Evolutionary conservation across 2,797 vertebrate species (phyloP).

Genomic region (Acrossocheilus fasciatus): DNA sequence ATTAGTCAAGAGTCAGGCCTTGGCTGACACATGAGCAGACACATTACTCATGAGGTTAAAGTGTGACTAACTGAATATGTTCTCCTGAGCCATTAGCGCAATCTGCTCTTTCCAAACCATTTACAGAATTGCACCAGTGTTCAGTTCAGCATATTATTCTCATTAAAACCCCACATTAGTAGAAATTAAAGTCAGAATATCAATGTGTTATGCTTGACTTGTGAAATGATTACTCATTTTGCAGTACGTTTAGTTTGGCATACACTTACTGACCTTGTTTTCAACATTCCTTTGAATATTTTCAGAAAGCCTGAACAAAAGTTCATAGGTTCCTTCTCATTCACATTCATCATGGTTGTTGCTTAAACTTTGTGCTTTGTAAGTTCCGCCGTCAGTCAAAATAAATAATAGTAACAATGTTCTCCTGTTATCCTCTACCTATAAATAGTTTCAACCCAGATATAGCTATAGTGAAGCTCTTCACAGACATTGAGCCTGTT

Average conservation of each 20-base stretch:
- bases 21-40: conserved; percentile 18
- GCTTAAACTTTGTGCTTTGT: not conserved
- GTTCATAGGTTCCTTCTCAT: conserved; percentile 30
- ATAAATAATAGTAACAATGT: not conserved
- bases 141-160: not conserved
- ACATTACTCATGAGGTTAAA: conserved; percentile 31
- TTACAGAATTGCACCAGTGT: not conserved
- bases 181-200: not conserved
- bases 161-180: not conserved
- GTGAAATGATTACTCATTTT: conserved; percentile 6
- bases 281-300: conserved; percentile 30
- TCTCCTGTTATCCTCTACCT: conserved; percentile 11
- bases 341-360: conserved; percentile 17
- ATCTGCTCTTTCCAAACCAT: conserved; percentile 61
- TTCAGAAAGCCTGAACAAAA: conserved; percentile 33
- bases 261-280: conserved; percentile 23
- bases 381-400: not conserved
- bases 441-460: not conserved
- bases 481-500: conserved; percentile 21
- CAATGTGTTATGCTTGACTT: not conserved
- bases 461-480: not conserved
- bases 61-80: conserved; percentile 61
- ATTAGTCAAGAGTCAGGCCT: conserved; percentile 21
- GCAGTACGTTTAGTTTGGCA: conserved; percentile 7
- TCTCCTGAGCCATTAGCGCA: conserved; percentile 60